Evolutionary conservation across 2,888 invertebrate species (phyloP).

Genomic region (Cyclophora punctaria): DNA sequence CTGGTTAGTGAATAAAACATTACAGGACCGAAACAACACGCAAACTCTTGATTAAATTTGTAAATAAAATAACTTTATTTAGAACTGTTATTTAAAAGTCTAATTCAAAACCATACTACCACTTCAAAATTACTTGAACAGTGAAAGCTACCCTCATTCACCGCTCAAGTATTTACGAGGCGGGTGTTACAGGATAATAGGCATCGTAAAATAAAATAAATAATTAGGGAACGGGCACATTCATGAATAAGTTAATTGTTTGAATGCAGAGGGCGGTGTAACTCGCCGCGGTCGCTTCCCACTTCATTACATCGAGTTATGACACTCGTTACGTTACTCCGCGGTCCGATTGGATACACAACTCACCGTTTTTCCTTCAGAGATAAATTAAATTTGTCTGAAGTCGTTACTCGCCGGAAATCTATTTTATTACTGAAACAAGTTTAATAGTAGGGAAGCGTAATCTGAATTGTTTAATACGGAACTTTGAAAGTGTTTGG

Average conservation of each 20-base stretch:
- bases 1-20: no score
- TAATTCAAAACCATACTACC: constrained; percentile 27
- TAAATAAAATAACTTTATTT: constrained; percentile 2
- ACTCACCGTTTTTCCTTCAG: constrained; percentile 14
- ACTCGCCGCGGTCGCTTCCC: constrained; percentile 14
- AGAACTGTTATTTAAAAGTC: constrained; percentile 22
- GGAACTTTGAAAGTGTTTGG: no score
- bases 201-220: constrained; percentile 71
- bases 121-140: constrained; percentile 33
- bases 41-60: no score
- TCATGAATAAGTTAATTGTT: constrained; percentile 69
- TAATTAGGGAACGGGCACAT: constrained; percentile 59
- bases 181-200: constrained; percentile 60
- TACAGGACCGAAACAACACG: no score
- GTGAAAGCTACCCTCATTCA: constrained; percentile 37
- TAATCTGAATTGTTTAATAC: no score
- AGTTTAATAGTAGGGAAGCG: no score
- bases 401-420: constrained; percentile 5
- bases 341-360: constrained; percentile 22
- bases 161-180: constrained; percentile 61
- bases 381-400: constrained; percentile 15
- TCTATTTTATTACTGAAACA: not conserved
- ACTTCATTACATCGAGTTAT: constrained; percentile 21
- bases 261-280: constrained; percentile 39
- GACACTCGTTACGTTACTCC: constrained; percentile 22